Evolutionary conservation across 2,888 invertebrate genomes (phyloP).

Genomic region (Aphidius colemani): DNA sequence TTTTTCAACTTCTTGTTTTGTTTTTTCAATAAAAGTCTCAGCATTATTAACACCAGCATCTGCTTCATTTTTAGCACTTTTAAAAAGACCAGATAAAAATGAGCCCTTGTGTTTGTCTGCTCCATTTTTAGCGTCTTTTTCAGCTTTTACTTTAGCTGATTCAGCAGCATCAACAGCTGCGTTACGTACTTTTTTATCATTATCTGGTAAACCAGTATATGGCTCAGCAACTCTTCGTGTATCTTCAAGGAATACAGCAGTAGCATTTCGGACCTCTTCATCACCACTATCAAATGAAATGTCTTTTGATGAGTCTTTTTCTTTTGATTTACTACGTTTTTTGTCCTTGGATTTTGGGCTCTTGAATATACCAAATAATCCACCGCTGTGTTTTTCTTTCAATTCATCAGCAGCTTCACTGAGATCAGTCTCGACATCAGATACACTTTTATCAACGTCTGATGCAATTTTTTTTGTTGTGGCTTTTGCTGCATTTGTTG

Average conservation of each 20-base stretch:
- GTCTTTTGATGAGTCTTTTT: slow-evolving; percentile 34
- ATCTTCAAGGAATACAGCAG: slow-evolving; percentile 51
- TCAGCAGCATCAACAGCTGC: slow-evolving; percentile 30
- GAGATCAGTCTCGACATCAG: slow-evolving; percentile 14
- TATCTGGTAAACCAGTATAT: slow-evolving; percentile 20
- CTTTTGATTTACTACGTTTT: slow-evolving; percentile 36
- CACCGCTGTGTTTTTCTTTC: slow-evolving; percentile 41
- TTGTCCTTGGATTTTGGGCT: slow-evolving; percentile 36
- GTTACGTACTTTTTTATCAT: slow-evolving; percentile 26
- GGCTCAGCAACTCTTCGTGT: slow-evolving; percentile 39
- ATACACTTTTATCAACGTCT: too few species aligned
- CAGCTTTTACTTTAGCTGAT: slow-evolving; percentile 30
- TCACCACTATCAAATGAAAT: slow-evolving; percentile 37
- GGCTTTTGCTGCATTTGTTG: too few species aligned
- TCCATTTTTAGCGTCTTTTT: slow-evolving; percentile 36
- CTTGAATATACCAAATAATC: slow-evolving; percentile 38
- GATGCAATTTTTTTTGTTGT: too few species aligned
- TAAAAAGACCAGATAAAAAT: slow-evolving; percentile 41
- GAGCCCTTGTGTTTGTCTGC: slow-evolving; percentile 39
- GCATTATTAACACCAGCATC: slow-evolving; percentile 40
- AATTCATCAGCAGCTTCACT: slow-evolving; percentile 34
- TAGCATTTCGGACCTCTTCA: slow-evolving; percentile 40
- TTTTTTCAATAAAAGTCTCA: slow-evolving; percentile 62
- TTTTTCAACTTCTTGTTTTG: slow-evolving; percentile 48
- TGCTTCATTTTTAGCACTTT: slow-evolving; percentile 36